These are phyloP conservation scores for Aphodius sticticus DNA, from an alignment of 2,888 invertebrate species.

Conservation along the genomic window DNA sequence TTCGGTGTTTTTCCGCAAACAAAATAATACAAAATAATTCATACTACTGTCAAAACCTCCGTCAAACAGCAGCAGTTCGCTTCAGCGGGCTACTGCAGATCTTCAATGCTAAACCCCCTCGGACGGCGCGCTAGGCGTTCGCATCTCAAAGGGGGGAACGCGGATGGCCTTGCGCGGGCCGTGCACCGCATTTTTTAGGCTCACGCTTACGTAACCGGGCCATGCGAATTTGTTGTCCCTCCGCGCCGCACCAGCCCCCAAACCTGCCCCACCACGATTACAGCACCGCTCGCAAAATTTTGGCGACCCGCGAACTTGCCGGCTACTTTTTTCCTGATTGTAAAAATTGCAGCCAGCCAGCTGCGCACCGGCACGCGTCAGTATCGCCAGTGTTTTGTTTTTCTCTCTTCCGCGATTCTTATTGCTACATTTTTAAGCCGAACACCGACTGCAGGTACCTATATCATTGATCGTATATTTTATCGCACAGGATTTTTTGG, in stretches of 20 bases:
- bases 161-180: slow-evolving; percentile 47
- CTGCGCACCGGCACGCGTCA: slow-evolving; percentile 10
- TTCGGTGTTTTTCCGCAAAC: no score
- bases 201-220: slow-evolving; percentile 43
- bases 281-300: slow-evolving; percentile 44
- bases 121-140: slow-evolving; percentile 14
- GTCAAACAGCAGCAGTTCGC: neutral
- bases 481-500: neutral
- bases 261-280: slow-evolving; percentile 38
- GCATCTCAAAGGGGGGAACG: slow-evolving; percentile 23
- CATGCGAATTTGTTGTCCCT: slow-evolving; percentile 51
- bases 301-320: slow-evolving; percentile 56
- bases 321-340: slow-evolving; percentile 59
- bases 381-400: slow-evolving; percentile 20
- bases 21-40: neutral
- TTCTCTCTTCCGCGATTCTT: neutral
- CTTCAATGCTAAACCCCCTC: neutral
- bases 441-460: neutral
- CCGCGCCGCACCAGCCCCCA: slow-evolving; percentile 50
- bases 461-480: neutral
- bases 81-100: neutral
- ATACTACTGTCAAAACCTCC: neutral
- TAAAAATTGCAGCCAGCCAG: slow-evolving; percentile 57
- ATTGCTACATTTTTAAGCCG: neutral
- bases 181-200: slow-evolving; percentile 45